Percentiles rank a stretch among this genome's conserved stretches.
These are phyloP conservation scores for Kryptolebias marmoratus DNA, from an alignment of 2,113 vertebrate species.

Conservation along the genomic window DNA sequence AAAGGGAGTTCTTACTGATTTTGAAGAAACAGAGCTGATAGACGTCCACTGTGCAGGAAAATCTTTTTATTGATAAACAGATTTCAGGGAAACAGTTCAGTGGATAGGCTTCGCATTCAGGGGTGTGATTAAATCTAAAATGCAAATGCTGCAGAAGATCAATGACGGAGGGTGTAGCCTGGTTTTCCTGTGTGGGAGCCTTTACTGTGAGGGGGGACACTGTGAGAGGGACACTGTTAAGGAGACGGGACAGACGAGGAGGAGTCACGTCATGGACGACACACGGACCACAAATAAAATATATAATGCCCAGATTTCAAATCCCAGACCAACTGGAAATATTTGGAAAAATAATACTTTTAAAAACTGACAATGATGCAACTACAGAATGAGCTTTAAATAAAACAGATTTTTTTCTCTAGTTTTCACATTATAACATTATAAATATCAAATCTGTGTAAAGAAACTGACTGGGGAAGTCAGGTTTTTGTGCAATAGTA, in stretches of 20 bases:
- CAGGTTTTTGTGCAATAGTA: not conserved
- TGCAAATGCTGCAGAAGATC: constrained; percentile 52
- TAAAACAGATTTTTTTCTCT: not conserved
- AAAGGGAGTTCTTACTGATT: not conserved
- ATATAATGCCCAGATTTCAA: not conserved
- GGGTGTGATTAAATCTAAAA: constrained; percentile 35
- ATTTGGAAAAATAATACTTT: not conserved
- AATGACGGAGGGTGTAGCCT: constrained; percentile 11
- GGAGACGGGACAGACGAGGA: constrained; percentile 4
- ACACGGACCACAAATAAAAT: not conserved
- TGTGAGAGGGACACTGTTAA: not conserved
- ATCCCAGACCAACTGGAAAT: constrained; percentile 48
- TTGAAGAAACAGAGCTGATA: not conserved
- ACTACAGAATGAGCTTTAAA: not conserved
- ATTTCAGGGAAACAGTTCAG: constrained; percentile 14
- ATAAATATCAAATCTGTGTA: not conserved
- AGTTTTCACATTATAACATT: not conserved
- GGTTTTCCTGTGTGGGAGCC: not conserved
- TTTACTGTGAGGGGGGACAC: not conserved
- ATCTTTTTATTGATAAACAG: constrained; percentile 46
- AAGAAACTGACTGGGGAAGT: not conserved
- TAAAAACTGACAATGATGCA: not conserved
- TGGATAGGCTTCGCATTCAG: not conserved
- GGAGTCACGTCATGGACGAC: constrained; percentile 7
- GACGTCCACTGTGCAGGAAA: constrained; percentile 31